phyloP scores from a whole-genome alignment of 2,888 invertebrate species.

The Capitulum mitella region DNA sequence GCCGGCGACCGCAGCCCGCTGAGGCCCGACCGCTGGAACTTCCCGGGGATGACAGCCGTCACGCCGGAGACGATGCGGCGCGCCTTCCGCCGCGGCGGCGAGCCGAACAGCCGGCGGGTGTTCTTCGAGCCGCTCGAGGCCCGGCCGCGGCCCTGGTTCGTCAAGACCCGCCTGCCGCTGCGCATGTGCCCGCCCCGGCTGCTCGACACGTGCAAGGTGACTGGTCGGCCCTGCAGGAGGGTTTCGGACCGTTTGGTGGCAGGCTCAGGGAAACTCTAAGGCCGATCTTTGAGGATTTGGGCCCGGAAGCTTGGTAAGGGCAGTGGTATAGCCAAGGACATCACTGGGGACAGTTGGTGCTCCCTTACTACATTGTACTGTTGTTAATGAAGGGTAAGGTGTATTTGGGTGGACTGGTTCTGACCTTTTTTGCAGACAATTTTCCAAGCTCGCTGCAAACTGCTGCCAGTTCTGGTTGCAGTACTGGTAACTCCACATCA shows the following conservation, averaged over 20 bases:
- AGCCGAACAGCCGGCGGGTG: not conserved
- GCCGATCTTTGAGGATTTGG: too few relatives aligned
- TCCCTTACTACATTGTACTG: too few relatives aligned
- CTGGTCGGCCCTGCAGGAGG: too few relatives aligned
- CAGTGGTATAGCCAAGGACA: too few relatives aligned
- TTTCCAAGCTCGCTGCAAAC: not conserved
- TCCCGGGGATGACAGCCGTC: not conserved
- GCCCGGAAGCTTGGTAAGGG: too few relatives aligned
- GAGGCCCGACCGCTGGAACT: constrained; percentile 20
- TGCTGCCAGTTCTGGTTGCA: not conserved
- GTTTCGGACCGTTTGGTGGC: too few relatives aligned
- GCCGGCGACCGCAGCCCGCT: not conserved
- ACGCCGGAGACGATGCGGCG: not conserved
- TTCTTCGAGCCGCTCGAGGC: not conserved
- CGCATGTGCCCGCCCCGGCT: constrained; percentile 30
- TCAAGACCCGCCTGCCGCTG: constrained; percentile 40
- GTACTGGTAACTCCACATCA: too few relatives aligned
- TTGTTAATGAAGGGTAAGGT: too few relatives aligned
- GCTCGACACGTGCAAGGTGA: constrained; percentile 38
- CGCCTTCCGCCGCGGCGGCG: not conserved
- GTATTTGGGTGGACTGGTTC: too few relatives aligned
- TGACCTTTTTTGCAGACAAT: too few relatives aligned
- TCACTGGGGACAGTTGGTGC: too few relatives aligned
- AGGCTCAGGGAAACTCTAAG: too few relatives aligned
- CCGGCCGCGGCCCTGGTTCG: constrained; percentile 33